A percentile compares a stretch with the other conserved stretches of the same genome.
Evolutionary conservation across 2,113 vertebrate genomes (phyloP).

Genomic region (Corythaeola cristata): DNA sequence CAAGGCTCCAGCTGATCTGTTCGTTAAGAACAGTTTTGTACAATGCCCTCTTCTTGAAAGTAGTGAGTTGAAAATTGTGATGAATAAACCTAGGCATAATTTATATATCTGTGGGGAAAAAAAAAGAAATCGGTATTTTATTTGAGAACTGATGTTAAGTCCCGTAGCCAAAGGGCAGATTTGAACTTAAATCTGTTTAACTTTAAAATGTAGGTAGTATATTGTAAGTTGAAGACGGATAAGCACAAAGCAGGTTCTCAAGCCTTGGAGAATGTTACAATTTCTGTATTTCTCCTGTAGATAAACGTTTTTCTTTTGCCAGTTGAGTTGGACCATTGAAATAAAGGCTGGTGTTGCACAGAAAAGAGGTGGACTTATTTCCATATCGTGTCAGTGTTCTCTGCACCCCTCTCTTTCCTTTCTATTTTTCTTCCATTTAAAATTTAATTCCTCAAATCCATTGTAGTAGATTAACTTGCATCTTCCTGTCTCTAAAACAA

Average conservation of each 20-base stretch:
- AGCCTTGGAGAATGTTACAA: neutral
- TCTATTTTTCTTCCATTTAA: neutral
- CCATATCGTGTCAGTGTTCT: neutral
- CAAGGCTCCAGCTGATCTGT: neutral
- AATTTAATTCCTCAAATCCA: neutral
- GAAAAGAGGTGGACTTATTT: neutral
- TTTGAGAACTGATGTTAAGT: neutral
- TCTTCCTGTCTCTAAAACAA: neutral
- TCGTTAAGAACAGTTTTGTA: neutral
- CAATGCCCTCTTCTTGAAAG: neutral
- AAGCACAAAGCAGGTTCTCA: neutral
- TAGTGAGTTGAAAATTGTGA: neutral
- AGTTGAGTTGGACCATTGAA: neutral
- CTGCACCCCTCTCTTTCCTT: neutral
- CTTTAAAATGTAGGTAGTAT: neutral
- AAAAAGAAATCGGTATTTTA: neutral
- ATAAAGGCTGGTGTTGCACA: neutral
- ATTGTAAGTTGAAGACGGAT: neutral
- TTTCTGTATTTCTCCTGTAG: neutral
- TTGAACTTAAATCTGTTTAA: neutral
- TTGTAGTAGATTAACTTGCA: neutral
- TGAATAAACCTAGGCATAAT: neutral
- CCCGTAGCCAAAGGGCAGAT: neutral
- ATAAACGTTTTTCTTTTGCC: neutral
- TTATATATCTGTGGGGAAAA: neutral